Percentiles rank a stretch among this genome's conserved stretches.
These are phyloP conservation scores for Tor tambroides DNA, from an alignment of 2,113 vertebrate species.

Conservation along the genomic window DNA sequence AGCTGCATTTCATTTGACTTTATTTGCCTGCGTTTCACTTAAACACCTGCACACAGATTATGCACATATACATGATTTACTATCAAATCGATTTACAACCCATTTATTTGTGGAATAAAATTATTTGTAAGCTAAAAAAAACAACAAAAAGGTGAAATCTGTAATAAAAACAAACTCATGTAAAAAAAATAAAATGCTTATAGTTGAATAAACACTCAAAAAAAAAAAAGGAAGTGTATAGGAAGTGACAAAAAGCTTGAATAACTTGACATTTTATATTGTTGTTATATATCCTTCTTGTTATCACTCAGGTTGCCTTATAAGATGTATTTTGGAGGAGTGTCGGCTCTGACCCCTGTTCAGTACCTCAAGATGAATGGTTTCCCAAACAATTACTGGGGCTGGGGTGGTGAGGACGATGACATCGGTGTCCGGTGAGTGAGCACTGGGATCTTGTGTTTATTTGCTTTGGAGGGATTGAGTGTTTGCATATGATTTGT, in stretches of 20 bases:
- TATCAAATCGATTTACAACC: not conserved
- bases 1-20: not conserved
- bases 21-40: not conserved
- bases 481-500: not conserved
- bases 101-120: not conserved
- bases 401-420: slow-evolving; percentile 82
- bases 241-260: not conserved
- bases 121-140: not conserved
- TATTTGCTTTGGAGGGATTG: not conserved
- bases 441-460: not conserved
- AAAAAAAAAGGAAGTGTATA: not conserved
- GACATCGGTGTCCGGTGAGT: slow-evolving; percentile 80
- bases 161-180: not conserved
- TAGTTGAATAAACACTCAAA: not conserved
- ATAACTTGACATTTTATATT: not conserved
- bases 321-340: slow-evolving; percentile 80
- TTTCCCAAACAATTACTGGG: slow-evolving; percentile 84
- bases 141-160: not conserved
- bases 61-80: not conserved
- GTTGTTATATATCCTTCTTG: not conserved
- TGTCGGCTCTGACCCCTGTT: slow-evolving; percentile 77
- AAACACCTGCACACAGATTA: not conserved
- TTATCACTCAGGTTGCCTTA: slow-evolving; percentile 77
- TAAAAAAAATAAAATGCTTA: not conserved
- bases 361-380: slow-evolving; percentile 84